A percentile compares a stretch with the other conserved stretches of the same genome.
These are phyloP conservation scores for Tetragnatha versicolor DNA, from an alignment of 1,140 invertebrate genomes.

Conservation along the genomic window DNA sequence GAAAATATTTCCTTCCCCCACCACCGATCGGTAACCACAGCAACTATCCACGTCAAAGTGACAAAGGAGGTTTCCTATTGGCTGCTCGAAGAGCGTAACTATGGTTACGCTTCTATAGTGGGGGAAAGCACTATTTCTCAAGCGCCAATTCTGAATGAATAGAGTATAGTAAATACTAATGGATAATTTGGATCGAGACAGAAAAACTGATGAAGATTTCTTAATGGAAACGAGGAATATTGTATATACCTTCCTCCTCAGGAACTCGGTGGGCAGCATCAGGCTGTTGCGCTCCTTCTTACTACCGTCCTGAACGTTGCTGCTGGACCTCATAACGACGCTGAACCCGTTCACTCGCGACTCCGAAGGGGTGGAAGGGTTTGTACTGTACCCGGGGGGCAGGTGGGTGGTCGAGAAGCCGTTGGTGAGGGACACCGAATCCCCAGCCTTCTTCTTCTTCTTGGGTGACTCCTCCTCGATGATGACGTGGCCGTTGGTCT, in stretches of 20 bases:
- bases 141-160: too few relatives aligned
- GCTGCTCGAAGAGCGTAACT: too few relatives aligned
- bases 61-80: too few relatives aligned
- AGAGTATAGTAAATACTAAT: too few relatives aligned
- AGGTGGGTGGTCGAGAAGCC: constrained; percentile 15
- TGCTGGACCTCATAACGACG: constrained; percentile 24
- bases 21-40: too few relatives aligned
- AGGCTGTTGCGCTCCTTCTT: constrained; percentile 26
- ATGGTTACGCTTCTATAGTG: too few relatives aligned
- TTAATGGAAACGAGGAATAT: too few relatives aligned
- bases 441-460: neutral
- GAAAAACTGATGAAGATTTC: too few relatives aligned
- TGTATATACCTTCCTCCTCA: constrained; percentile 28
- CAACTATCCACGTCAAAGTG: too few relatives aligned
- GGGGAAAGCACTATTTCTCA: too few relatives aligned
- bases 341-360: neutral
- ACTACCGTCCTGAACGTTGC: neutral
- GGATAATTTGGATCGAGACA: too few relatives aligned
- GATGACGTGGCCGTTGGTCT: neutral
- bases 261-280: constrained; percentile 25
- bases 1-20: too few relatives aligned
- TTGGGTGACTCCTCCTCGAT: neutral
- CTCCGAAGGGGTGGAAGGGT: constrained; percentile 35
- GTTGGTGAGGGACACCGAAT: constrained; percentile 20
- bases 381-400: constrained; percentile 32